Evolutionary conservation across 2,113 vertebrate genomes (phyloP), one percentile per base, ranked within the genome.

Genomic region (Andinoacara biseriatus): DNA sequence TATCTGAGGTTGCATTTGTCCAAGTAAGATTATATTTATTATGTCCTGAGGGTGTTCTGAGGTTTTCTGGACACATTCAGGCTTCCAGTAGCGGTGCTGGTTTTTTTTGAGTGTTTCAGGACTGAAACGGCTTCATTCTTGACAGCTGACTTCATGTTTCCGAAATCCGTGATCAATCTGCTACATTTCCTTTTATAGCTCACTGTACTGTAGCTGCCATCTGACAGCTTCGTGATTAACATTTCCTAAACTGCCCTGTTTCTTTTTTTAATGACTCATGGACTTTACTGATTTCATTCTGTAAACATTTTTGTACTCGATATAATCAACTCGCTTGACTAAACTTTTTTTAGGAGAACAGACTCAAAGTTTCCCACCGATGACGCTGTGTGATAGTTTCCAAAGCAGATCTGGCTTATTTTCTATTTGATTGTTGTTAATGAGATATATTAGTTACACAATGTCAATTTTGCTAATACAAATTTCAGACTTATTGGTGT

Each of bases 111-210:
- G 10, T 46, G 13, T 49, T 18, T 18, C 13, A 26, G 14, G 14
- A 15, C 38, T 62, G 54, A 33, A 69, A 60, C 29, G 6, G 62
- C n/a, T 69, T 84, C 57, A 75, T 83, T 85, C 83, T 40, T 43
- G 11, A 76, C 79, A 84, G 63, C 26, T 82, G 87, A 92, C 86
- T 76, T 87, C 79, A 89, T 84, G 76, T 75, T 79, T 83, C 20
- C 65, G 46, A 82, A 81, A 82, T 72, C 43, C 52, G 65, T 17
- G 75, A 58, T 82, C 24, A 57, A 31, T 58, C 33, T 79, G 81
- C 56, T 60, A 2, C 65, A 7, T 85, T 24, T 81, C 92, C 92
- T 87, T 92, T 90, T 92, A 85, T 85, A 89, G 91, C 43, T 43
- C 0, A 31, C 79, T 35, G 77, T 17, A 20, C 60, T 35, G 78